Percentiles rank a stretch among this genome's conserved stretches.
Evolutionary conservation across 1,140 invertebrate genomes (phyloP).

Genomic region (Plectus sambesii): DNA sequence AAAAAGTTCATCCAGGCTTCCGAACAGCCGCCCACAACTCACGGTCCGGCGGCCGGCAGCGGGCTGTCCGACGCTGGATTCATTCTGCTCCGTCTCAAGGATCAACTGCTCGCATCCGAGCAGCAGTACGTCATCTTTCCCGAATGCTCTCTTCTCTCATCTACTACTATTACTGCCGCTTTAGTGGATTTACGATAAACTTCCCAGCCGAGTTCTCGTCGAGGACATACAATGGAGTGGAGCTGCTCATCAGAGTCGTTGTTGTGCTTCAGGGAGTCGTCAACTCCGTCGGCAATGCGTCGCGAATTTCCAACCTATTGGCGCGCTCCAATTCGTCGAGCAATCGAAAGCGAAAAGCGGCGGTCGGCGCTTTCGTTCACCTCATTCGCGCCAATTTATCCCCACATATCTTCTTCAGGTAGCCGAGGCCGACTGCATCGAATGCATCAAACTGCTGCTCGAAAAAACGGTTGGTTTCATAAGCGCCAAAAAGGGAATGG

Average conservation of each 20-base stretch:
- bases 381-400: no score
- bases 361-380: constrained; percentile 11
- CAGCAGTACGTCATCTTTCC: background rate
- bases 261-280: constrained; percentile 29
- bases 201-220: constrained; percentile 23
- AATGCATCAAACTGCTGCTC: constrained; percentile 27
- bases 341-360: constrained; percentile 25
- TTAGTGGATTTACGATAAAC: constrained; percentile 9
- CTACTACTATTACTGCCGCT: background rate
- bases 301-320: constrained; percentile 25
- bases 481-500: no score
- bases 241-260: constrained; percentile 26
- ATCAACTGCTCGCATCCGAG: constrained; percentile 21
- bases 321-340: constrained; percentile 19
- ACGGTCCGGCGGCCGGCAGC: constrained; percentile 11
- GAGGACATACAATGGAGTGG: constrained; percentile 20
- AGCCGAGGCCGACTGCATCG: constrained; percentile 30
- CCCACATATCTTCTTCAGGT: constrained; percentile 15
- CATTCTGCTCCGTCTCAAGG: constrained; percentile 23
- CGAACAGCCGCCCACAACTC: constrained; percentile 18
- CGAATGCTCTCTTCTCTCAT: background rate
- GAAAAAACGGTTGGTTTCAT: constrained; percentile 28
- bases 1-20: constrained; percentile 19
- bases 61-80: constrained; percentile 26
- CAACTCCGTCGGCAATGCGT: constrained; percentile 14